Evolutionary conservation across 2,797 vertebrate species (phyloP).

Genomic region (Tarsius wallacei): DNA sequence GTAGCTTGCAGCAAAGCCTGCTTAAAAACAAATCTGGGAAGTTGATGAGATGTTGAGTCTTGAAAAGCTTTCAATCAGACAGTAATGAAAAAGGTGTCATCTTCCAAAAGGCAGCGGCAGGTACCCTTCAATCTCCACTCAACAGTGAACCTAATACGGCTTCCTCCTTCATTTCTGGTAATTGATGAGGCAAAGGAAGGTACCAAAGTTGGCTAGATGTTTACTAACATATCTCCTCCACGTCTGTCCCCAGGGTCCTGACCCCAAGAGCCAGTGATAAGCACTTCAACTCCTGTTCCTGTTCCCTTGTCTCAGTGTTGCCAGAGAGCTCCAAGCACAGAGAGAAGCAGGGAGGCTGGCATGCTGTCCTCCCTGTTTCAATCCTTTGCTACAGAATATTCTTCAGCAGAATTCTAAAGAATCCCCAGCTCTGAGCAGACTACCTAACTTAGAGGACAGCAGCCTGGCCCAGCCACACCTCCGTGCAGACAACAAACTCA

Average conservation of each 20-base stretch:
- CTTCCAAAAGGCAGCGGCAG: slow-evolving; percentile 50
- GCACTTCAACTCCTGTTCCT: neutral
- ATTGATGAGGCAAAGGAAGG: slow-evolving; percentile 11
- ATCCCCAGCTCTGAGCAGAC: slow-evolving; percentile 80
- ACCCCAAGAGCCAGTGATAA: slow-evolving; percentile 2
- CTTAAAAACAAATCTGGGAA: slow-evolving; percentile 69
- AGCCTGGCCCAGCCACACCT: slow-evolving; percentile 56
- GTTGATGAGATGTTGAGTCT: slow-evolving; percentile 53
- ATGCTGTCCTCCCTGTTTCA: neutral
- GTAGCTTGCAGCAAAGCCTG: slow-evolving; percentile 75
- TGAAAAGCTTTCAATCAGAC: slow-evolving; percentile 63
- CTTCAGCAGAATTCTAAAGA: slow-evolving; percentile 81
- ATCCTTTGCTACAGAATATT: slow-evolving; percentile 46
- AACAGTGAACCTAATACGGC: neutral
- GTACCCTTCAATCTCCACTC: neutral
- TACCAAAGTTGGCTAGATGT: neutral
- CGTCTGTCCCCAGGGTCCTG: neutral
- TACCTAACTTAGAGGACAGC: slow-evolving; percentile 59
- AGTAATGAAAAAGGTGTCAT: slow-evolving; percentile 70
- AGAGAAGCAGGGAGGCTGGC: neutral
- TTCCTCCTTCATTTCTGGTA: slow-evolving; percentile 28
- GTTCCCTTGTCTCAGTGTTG: slow-evolving; percentile 15
- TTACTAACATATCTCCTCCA: neutral
- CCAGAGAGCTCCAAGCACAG: slow-evolving; percentile 43
- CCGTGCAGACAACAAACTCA: slow-evolving; percentile 73